Conservation (phyloP, 2,888 invertebrate genomes). For the Drosophila peninsularis region DNA sequence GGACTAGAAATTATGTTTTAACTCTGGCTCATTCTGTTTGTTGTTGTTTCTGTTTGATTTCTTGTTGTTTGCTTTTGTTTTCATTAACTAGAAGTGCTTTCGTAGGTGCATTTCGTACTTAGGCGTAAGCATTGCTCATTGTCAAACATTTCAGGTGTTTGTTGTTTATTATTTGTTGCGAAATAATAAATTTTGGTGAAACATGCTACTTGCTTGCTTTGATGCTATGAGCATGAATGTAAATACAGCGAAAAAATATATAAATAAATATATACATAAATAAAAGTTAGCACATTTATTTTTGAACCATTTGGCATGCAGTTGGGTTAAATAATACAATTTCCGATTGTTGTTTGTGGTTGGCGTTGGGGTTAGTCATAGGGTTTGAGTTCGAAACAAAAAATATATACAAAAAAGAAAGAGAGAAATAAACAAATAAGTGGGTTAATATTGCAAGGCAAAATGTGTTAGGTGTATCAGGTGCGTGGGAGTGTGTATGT, state of each 20-base stretch:
- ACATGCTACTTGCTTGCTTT: conserved; percentile 66
- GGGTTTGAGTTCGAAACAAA: conserved; percentile 19
- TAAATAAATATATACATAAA: conserved; percentile 1
- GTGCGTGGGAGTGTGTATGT: conserved; percentile 16
- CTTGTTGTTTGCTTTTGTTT: conserved; percentile 10
- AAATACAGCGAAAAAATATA: not conserved
- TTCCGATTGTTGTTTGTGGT: conserved; percentile 42
- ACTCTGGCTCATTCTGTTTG: conserved; percentile 7
- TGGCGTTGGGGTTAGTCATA: conserved; percentile 50
- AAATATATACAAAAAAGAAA: conserved; percentile 12
- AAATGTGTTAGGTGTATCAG: conserved; percentile 20
- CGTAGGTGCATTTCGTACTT: conserved; percentile 61
- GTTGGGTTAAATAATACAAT: conserved; percentile 21
- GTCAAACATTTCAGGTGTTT: conserved; percentile 12
- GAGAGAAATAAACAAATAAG: conserved; percentile 43
- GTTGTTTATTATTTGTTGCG: conserved; percentile 8
- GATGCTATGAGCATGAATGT: conserved; percentile 46
- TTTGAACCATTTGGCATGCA: conserved; percentile 36
- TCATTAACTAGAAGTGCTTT: conserved; percentile 1
- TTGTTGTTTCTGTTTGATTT: conserved; percentile 21
- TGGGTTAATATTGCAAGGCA: conserved; percentile 54
- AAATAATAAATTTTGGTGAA: not conserved
- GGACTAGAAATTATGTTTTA: conserved; percentile 35
- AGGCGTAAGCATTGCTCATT: conserved; percentile 59
- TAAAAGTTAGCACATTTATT: conserved; percentile 1